Evolutionary conservation across 2,113 vertebrate genomes (phyloP), one percentile per base, ranked within the genome.

Genomic region (Talpa occidentalis): DNA sequence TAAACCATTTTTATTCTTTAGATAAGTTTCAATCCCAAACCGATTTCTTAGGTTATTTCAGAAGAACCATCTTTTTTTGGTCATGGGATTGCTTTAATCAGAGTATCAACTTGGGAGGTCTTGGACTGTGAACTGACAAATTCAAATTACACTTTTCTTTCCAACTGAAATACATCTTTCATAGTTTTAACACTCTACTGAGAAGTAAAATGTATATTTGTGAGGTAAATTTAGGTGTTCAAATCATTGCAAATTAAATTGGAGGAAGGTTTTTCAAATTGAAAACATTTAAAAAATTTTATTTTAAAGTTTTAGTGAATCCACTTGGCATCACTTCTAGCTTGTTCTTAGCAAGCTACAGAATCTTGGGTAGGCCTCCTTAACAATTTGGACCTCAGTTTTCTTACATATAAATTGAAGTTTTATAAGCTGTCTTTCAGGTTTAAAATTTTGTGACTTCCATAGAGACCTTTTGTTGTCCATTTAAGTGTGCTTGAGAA

Each of bases 141-240:
- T 44, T 88, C 72, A 67, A 56, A 70, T 70, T 87, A 22, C 88
- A n/a, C 24, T 86, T 91, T 87, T 72, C 32, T 26, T 93, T 92
- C 26, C 42, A 90, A 52, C 81, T 95, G 85, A 96, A 96, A 92
- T 82, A 15, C 35, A 26, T 84, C 60, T 90, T 81, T 67, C 5
- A 30, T 56, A 66, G 60, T 76, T 85, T 94, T 86, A 77, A 72
- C 44, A 76, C 3, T 64, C 21, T 28, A 40, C 9, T 80, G 69
- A 66, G 16, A 95, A 42, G 69, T 92, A 80, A 95, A 24, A 30
- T 86, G 59, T 10, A 12, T 94, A 82, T 82, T 78, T 49, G 30
- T 87, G 28, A 90, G 37, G 42, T 77, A 78, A 93, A 92, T 60
- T 93, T 91, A 94, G 47, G n/a, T 96, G 52, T 83, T 83, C 80